Base-by-base conservation (phyloP, 1,140 invertebrate species). In the Conus ventricosus region DNA sequence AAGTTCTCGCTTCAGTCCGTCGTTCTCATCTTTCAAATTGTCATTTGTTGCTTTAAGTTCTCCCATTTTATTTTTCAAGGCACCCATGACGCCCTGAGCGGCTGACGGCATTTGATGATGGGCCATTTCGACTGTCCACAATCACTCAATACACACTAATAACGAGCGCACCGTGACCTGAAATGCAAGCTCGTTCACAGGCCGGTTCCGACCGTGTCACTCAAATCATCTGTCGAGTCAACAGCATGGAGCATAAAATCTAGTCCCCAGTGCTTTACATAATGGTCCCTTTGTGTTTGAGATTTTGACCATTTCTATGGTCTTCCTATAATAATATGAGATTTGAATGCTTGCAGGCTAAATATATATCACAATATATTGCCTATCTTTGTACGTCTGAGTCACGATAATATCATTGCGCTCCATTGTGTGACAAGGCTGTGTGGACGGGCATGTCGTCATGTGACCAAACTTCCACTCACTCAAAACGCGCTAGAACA, bases 11-110 rank as follows among this genome's bases (percentile, higher is more conserved):
- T 89, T 89, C 57, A 89, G 57, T 20, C 20, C 75, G 60, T 93
- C 93, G n/a, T 84, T 84, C 82, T 91, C 88, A 95, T 99, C 99
- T 96, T 98, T 99, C 96, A 98, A 98, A 95, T 98, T 97, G 95
- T 99, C 98, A 97, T 98, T 97, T 96, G 99, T 99, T 95, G 99
- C 98, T 96, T 99, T 99, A 90, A 99, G 98, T 95, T 98, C 98
- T 92, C 98, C 97, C 99, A 99, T 99, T 97, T 99, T 99, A 97
- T 99, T 99, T 97, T 99, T 99, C 91, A 99, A 96, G 92, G 99
- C 89, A 76, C 92, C 91, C 53, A 95, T 80, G 5, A 92, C 92
- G 53, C 90, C 89, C 27, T 85, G 60, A 55, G 90, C 76, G n/a
- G 82, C 83, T 80, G 54, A 71, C 57, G 83, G 85, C 84, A 88